phyloP scores from a whole-genome alignment of 1,140 invertebrate species.

The Antheraea mylitta region DNA sequence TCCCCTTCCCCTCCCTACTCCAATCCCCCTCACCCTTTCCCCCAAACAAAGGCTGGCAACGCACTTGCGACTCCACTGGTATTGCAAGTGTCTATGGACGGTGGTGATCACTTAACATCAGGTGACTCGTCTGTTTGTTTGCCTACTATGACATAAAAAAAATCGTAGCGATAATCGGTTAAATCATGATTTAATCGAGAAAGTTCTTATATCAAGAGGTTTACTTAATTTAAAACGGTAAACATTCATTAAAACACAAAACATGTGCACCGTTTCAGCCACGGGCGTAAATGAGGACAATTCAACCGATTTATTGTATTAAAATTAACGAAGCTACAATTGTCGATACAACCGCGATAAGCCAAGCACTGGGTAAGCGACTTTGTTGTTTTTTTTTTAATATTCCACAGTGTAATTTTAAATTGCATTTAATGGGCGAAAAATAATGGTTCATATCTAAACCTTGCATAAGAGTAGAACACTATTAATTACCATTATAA shows the following conservation, averaged over 20 bases:
- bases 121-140: no score
- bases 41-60: no score
- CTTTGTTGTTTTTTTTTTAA: constrained; percentile 31
- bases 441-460: no score
- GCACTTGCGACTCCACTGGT: no score
- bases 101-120: no score
- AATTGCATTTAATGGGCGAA: neutral
- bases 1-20: no score
- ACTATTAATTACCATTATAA: no score
- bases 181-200: neutral
- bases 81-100: no score
- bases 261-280: neutral
- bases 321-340: constrained; percentile 28
- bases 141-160: no score
- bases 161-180: no score
- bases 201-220: neutral
- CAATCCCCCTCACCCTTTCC: no score
- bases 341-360: constrained; percentile 40
- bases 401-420: neutral
- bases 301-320: constrained; percentile 29
- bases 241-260: neutral
- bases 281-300: constrained; percentile 16
- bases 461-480: no score
- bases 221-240: neutral
- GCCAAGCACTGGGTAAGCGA: constrained; percentile 32